Conservation (phyloP, 2,888 invertebrate species). For the Carabus problematicus region DNA sequence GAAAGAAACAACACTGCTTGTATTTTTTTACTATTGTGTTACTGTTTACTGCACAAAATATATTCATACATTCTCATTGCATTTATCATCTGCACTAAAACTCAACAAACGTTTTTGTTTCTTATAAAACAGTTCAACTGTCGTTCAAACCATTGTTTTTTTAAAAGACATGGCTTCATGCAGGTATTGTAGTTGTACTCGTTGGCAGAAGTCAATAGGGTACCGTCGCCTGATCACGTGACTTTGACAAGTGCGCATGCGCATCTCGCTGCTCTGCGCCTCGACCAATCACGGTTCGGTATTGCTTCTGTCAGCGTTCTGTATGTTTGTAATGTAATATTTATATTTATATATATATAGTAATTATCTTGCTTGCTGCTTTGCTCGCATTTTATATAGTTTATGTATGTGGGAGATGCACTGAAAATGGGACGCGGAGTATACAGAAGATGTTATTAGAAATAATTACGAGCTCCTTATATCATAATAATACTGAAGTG, state of each 20-base stretch:
- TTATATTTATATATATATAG: not conserved
- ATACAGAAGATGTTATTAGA: not conserved
- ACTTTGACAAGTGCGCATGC: not conserved
- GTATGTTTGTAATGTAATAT: not conserved
- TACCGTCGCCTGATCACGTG: slow-evolving; percentile 1
- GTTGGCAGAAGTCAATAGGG: slow-evolving; percentile 16
- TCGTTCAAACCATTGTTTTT: slow-evolving; percentile 15
- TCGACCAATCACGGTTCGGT: slow-evolving; percentile 3
- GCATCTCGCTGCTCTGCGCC: not conserved
- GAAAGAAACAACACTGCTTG: too few relatives aligned
- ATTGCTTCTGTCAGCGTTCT: slow-evolving; percentile 16
- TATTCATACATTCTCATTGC: slow-evolving; percentile 61
- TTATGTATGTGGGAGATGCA: slow-evolving; percentile 6
- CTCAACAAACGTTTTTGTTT: slow-evolving; percentile 28
- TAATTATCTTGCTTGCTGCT: not conserved
- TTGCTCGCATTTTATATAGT: too few relatives aligned
- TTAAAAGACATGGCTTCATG: slow-evolving; percentile 19
- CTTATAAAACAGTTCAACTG: slow-evolving; percentile 32
- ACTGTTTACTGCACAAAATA: slow-evolving; percentile 62
- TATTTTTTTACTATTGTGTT: slow-evolving; percentile 54
- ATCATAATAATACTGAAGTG: slow-evolving; percentile 30
- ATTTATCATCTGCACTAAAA: slow-evolving; percentile 45
- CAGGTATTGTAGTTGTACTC: slow-evolving; percentile 24
- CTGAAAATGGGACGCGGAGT: slow-evolving; percentile 18
- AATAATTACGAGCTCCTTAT: slow-evolving; percentile 14